phyloP scores from a whole-genome alignment of 2,888 invertebrate species.

The Noctua janthina region DNA sequence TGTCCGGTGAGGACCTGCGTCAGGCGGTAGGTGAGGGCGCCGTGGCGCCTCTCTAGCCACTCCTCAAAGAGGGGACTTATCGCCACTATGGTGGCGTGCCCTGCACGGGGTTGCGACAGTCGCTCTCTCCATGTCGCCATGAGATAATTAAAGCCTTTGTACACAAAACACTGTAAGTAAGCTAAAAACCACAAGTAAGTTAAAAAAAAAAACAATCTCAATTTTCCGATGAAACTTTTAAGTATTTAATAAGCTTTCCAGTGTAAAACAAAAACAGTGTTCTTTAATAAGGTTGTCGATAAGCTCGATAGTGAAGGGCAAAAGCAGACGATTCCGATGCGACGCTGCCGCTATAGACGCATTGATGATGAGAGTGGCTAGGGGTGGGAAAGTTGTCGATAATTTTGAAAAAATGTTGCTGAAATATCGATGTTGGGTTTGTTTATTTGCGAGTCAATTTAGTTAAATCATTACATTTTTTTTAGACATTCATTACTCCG shows the following conservation, averaged over 20 bases:
- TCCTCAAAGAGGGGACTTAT: too few relatives aligned
- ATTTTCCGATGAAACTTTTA: conserved; percentile 40
- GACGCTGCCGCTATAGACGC: conserved; percentile 64
- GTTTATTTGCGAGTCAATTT: not conserved
- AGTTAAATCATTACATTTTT: not conserved
- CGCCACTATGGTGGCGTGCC: too few relatives aligned
- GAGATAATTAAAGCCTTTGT: not conserved
- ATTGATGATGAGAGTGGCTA: conserved; percentile 69
- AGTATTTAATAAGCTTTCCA: conserved; percentile 52
- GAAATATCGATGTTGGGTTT: conserved; percentile 26
- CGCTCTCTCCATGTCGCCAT: too few relatives aligned
- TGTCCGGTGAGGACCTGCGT: too few relatives aligned
- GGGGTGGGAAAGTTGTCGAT: conserved; percentile 45
- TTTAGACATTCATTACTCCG: not conserved
- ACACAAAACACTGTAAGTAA: not conserved
- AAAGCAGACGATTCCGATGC: conserved; percentile 76
- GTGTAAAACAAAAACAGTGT: conserved; percentile 58
- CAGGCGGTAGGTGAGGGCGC: too few relatives aligned
- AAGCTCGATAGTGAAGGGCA: conserved; percentile 58
- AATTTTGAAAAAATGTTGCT: not conserved
- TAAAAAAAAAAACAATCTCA: conserved; percentile 9
- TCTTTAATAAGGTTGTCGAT: conserved; percentile 62
- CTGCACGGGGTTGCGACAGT: too few relatives aligned
- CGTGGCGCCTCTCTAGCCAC: too few relatives aligned
- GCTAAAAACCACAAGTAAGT: not conserved